Conservation (phyloP, 2,113 vertebrate genomes). For the Gallinago paraguaiae region DNA sequence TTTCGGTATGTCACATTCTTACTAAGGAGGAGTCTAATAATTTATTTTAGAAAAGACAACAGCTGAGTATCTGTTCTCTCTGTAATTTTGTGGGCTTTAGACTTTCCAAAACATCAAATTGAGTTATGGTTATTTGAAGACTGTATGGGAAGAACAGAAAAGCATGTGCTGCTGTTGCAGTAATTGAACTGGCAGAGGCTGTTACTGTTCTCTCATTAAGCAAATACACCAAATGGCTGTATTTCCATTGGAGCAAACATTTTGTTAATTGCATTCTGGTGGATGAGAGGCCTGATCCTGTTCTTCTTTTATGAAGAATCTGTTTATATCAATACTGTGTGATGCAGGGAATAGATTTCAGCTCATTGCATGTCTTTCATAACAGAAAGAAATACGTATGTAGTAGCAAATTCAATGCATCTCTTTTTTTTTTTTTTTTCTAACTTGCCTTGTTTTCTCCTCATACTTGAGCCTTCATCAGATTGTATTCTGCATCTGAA, state of each 20-base stretch:
- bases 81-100: not conserved
- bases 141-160: not conserved
- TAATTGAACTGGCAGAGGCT: not conserved
- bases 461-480: not conserved
- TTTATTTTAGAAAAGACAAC: not conserved
- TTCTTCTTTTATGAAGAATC: not conserved
- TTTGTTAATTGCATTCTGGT: not conserved
- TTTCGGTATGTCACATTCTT: not conserved
- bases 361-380: not conserved
- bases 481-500: not conserved
- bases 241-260: not conserved
- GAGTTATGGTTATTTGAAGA: not conserved
- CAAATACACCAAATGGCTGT: not conserved
- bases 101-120: not conserved
- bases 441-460: not conserved
- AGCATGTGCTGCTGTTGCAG: not conserved
- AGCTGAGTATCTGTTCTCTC: not conserved
- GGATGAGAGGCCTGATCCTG: not conserved
- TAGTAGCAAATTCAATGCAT: not conserved
- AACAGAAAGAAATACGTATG: not conserved
- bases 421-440: not conserved
- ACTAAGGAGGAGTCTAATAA: not conserved
- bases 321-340: not conserved
- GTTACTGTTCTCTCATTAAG: not conserved
- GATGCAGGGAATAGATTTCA: not conserved